Base-by-base conservation (phyloP, 2,113 vertebrate species). In the Corythaixoides concolor region DNA sequence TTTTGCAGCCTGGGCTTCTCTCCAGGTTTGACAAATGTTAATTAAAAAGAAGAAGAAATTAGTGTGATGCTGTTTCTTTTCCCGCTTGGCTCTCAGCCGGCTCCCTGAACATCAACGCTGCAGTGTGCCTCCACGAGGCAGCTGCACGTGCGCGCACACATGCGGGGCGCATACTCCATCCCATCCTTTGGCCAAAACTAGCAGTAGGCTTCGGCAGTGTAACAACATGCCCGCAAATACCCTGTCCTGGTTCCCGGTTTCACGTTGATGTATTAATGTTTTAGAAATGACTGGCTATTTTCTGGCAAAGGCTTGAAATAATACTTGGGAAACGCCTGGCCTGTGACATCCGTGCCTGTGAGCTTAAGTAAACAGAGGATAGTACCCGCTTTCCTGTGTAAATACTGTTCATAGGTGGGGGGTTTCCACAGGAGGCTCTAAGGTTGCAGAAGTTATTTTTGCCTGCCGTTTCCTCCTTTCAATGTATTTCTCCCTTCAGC, bases 21-120 rank as follows among this genome's bases (percentile, higher is more conserved):
- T 95, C 97, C 95, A 95, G 85, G 74, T 60, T 64, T 75, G 87
- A 62, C 92, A 90, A 96, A 95, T 68, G 93, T 77, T 96, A 90
- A 95, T 93, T 91, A 74, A 82, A 43, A 63, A 67, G 22, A 69
- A 58, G 41, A 80, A 95, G 69, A 70, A 89, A 68, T 64, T 2
- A 72, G 74, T 49, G 62, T 43, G 81, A 41, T 60, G 95, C 78
- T 50, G 89, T 75, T 89, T 83, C 77, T 85, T 68, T 69, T 68
- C 72, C 1, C 0, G 8, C 94, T 39, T 87, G 93, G 89, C 88
- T 5, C 37, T 6, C 6, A 2, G 92, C 93, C 90, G 4, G 1
- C 30, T 70, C 9, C 4, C 52, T 15, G 68, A 50, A 6, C 41
- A 66, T 63, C 94, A 69, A 2, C 23, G 87, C 95, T 59, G 81